A percentile compares a stretch with the other conserved stretches of the same genome.
Conservation (phyloP, 2,797 vertebrate genomes). For the Lepus townsendii region DNA sequence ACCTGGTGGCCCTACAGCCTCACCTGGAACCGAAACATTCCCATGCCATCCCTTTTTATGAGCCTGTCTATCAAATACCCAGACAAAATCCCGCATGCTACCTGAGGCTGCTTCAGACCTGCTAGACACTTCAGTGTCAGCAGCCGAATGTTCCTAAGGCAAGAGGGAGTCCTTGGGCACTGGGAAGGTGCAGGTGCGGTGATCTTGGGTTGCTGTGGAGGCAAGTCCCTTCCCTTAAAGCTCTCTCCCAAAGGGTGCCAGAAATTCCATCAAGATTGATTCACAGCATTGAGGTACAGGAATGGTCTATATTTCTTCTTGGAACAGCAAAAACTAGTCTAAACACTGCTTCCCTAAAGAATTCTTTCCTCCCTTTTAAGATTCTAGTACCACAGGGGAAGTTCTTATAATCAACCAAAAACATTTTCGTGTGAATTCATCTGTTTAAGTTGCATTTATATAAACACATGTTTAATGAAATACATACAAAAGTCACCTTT, state of each 20-base stretch:
- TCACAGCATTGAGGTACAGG: background rate
- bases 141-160: background rate
- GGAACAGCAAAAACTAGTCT: background rate
- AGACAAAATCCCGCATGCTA: background rate
- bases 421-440: background rate
- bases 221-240: background rate
- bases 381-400: background rate
- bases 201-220: background rate
- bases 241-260: background rate
- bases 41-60: background rate
- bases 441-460: constrained; percentile 21
- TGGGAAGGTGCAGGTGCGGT: background rate
- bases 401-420: background rate
- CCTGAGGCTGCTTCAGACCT: background rate
- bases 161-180: background rate
- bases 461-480: constrained; percentile 10
- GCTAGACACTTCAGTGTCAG: background rate
- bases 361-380: background rate
- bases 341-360: constrained; percentile 17
- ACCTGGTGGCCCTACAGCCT: background rate
- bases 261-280: background rate
- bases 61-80: constrained; percentile 29
- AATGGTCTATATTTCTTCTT: background rate
- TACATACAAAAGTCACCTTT: background rate
- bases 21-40: constrained; percentile 52